Conservation (phyloP, 2,888 invertebrate genomes). For the Drosophila anomelani region DNA sequence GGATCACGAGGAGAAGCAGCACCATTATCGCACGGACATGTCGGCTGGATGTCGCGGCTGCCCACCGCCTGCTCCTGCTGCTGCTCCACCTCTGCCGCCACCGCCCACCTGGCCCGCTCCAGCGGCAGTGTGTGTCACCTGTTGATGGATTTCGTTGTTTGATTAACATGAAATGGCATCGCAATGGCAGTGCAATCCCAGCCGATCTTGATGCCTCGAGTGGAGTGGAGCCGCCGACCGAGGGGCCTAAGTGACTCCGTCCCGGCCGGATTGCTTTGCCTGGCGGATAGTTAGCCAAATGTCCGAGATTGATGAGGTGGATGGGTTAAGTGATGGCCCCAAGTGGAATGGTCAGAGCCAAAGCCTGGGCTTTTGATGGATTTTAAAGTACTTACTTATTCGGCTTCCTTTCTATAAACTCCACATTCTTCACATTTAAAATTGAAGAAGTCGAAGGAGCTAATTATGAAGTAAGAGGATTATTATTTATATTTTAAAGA, state of each 20-base stretch:
- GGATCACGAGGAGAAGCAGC: constrained; percentile 52
- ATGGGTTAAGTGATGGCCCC: constrained; percentile 41
- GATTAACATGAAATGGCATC: constrained; percentile 77
- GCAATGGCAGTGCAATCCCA: constrained; percentile 45
- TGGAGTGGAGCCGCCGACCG: constrained; percentile 48
- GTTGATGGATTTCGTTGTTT: constrained; percentile 79
- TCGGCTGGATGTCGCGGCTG: constrained; percentile 66
- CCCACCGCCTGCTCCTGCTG: constrained; percentile 16
- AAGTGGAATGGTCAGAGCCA: constrained; percentile 22
- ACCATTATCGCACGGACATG: constrained; percentile 82
- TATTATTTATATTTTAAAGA: not conserved
- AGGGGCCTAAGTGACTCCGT: constrained; percentile 60
- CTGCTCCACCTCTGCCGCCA: constrained; percentile 6
- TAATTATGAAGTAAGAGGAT: no score
- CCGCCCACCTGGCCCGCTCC: constrained; percentile 28
- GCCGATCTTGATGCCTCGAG: constrained; percentile 67
- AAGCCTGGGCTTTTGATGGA: constrained; percentile 17
- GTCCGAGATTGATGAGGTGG: constrained; percentile 51
- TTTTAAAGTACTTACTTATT: constrained; percentile 9
- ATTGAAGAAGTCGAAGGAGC: not conserved
- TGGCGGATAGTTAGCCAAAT: constrained; percentile 45
- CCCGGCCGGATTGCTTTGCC: constrained; percentile 8
- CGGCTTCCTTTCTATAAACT: not conserved
- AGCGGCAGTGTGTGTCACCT: constrained; percentile 72
- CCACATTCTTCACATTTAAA: not conserved